Base-by-base conservation (phyloP, 1,140 invertebrate species). In the Macrotrachela quadricornifera region DNA sequence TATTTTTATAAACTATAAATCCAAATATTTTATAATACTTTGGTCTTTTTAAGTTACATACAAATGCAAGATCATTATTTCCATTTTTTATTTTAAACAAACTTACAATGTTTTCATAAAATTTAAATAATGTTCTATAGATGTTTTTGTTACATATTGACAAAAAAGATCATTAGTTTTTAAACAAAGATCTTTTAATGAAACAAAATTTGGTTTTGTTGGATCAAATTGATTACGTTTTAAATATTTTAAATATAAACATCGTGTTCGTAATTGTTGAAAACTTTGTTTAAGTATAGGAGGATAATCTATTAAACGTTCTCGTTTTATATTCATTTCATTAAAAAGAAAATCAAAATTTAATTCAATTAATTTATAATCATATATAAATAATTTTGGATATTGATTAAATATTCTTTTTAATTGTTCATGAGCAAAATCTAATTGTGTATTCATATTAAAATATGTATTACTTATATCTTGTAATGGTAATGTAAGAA, bases 41-140 rank as follows among this genome's bases (percentile, higher is more conserved):
- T n/a, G n/a, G n/a, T n/a, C n/a, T n/a, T n/a, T n/a, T n/a, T n/a
- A n/a, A n/a, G n/a, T n/a, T n/a, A n/a, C n/a, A n/a, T n/a, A n/a
- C n/a, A n/a, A n/a, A n/a, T n/a, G n/a, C n/a, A n/a, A n/a, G n/a
- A n/a, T n/a, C n/a, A n/a, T 30, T 30, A 30, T 30, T 30, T 30
- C 21, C 8, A 4, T 30, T 30, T 30, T 30, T 30, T 30, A 2
- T 4, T 17, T 4, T 14, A 6, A 17, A n/a, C n/a, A n/a, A n/a
- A n/a, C n/a, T 75, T 75, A 86, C 50, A 82, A 64, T 36, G 78
- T 79, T 75, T 85, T 87, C 21, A 88, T 70, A 76, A 81, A 91
- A 56, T 74, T 70, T 71, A 87, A 82, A 65, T 78, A 92, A 42
- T 78, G 74, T 56, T 76, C 62, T n/a, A 81, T 66, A 57, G 78